phyloP scores from a whole-genome alignment of 2,797 vertebrate species.

The Typhlichthys subterraneus region DNA sequence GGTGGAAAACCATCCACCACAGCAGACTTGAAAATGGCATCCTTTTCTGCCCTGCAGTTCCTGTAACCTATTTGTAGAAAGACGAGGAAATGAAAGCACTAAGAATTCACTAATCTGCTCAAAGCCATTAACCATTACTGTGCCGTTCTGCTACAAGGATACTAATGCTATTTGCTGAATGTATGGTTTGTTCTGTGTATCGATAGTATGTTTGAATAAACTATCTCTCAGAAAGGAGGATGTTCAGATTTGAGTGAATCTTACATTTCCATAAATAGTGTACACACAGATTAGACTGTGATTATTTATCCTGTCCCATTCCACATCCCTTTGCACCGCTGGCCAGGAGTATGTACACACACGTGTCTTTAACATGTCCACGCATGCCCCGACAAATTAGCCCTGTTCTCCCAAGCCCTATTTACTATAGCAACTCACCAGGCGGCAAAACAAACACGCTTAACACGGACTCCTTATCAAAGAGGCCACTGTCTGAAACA shows the following conservation, averaged over 20 bases:
- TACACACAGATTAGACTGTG: too few relatives aligned
- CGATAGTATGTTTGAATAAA: too few relatives aligned
- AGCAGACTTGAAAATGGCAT: not conserved
- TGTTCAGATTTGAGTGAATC: too few relatives aligned
- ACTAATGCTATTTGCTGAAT: too few relatives aligned
- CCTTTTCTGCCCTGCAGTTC: not conserved
- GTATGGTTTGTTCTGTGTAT: too few relatives aligned
- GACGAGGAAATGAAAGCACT: not conserved
- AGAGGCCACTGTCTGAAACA: conserved; percentile 22
- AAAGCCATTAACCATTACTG: not conserved
- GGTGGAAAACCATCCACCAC: not conserved
- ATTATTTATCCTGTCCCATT: not conserved
- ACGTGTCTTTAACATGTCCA: conserved; percentile 17
- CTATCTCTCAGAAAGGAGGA: too few relatives aligned
- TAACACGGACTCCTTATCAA: conserved; percentile 9
- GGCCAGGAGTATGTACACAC: conserved; percentile 4
- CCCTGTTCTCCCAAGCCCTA: not conserved
- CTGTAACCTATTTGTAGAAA: not conserved
- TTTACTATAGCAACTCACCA: conserved; percentile 13
- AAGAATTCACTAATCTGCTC: not conserved
- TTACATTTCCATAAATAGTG: too few relatives aligned
- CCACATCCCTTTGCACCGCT: not conserved
- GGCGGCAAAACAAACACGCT: conserved; percentile 3
- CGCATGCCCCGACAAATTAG: conserved; percentile 6
- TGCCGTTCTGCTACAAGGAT: too few relatives aligned